phyloP scores from a whole-genome alignment of 1,140 invertebrate genomes.

The Eriocheir sinensis region DNA sequence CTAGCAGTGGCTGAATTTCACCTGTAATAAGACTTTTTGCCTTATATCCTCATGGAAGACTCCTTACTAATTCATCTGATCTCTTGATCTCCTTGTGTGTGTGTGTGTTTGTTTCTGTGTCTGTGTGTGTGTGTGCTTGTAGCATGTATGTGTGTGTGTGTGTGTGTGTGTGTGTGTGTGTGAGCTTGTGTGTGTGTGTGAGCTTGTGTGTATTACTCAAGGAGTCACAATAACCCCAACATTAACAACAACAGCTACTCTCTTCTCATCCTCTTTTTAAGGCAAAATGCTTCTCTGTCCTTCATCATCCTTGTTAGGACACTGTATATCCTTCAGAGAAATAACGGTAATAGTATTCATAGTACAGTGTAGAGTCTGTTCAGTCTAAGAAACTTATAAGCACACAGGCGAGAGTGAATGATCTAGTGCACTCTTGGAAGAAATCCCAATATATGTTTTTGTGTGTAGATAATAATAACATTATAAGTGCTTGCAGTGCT shows the following conservation, averaged over 20 bases:
- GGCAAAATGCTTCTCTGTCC: not conserved
- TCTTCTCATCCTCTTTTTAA: not conserved
- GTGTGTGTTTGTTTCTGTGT: not conserved
- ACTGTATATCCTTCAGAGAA: not conserved
- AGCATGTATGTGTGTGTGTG: not conserved
- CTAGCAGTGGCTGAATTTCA: not conserved
- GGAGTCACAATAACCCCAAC: not conserved
- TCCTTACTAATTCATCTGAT: too few relatives aligned
- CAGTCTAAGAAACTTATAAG: too few relatives aligned
- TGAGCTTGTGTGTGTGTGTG: not conserved
- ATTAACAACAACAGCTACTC: not conserved
- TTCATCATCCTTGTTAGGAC: not conserved
- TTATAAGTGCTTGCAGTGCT: too few relatives aligned
- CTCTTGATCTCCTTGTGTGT: not conserved
- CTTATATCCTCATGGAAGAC: not conserved
- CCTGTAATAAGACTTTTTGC: not conserved
- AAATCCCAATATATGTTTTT: too few relatives aligned
- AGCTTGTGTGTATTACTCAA: not conserved
- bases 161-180: not conserved
- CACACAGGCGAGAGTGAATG: too few relatives aligned
- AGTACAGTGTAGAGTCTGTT: too few relatives aligned
- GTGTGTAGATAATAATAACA: too few relatives aligned
- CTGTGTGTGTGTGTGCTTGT: constrained; percentile 2
- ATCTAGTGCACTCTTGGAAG: too few relatives aligned
- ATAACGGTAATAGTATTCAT: too few relatives aligned